Evolutionary conservation across 1,140 invertebrate species (phyloP), one percentile per base, ranked within the genome.

Genomic region (Orius insidiosus): DNA sequence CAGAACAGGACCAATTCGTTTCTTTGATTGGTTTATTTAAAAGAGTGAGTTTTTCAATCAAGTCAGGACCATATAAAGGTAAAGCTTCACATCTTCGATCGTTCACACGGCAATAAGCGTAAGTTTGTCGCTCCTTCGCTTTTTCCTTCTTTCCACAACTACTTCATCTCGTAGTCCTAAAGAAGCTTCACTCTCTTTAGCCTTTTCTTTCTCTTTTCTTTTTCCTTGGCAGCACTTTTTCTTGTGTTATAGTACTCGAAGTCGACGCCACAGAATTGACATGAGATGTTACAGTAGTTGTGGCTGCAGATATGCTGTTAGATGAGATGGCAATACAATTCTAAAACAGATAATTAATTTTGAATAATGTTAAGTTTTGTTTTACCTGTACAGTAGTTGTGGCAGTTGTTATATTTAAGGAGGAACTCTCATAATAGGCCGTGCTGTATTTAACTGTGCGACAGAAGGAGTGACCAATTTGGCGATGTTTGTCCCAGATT

Each of bases 1-100:
- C 70, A 30, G 61, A 52, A 3, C 64, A 63, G 19, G 62, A 58
- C 69, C 68, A 72, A 7, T 57, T 33, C 14, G n/a, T 10, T 31
- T 46, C 48, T 9, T 24, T 48, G 14, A n/a, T 41, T 14, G 2
- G 3, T 16, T 60, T 60, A 13, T 54, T 54, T 5, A 55, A 60
- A 40, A 66, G 63, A 47, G 59, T 56, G 24, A 68, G 53, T 0
- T 63, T 59, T 14, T 54, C 58, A 31, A 67, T 62, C 46, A 92
- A 68, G 66, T 94, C 88, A 43, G 72, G 68, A 1, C 89, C 88
- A 59, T 86, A 93, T 3, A 93, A 70, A 30, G 88, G 88, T 58
- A 76, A 76, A 0, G 76, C 76, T 51, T 76, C 73, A 60, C 84
- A 89, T 44, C 81, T 71, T 34, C 70, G 64, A 49, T 78, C 72